phyloP scores from a whole-genome alignment of 2,888 invertebrate species.

The Agrochola lychnidis region DNA sequence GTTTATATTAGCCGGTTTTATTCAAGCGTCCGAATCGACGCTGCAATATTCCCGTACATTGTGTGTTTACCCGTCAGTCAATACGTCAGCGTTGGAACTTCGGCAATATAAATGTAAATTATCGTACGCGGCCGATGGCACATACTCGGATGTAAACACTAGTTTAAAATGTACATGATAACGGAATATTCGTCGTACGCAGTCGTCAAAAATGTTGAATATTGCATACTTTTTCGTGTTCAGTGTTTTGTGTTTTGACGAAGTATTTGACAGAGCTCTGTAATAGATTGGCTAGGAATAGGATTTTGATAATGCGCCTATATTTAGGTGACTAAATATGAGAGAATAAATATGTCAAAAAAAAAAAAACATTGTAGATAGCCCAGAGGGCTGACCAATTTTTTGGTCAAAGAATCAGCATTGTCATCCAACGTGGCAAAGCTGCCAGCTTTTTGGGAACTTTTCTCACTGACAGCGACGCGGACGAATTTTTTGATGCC shows the following conservation, averaged over 20 bases:
- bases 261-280: not conserved
- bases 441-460: no score
- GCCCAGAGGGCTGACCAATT: no score
- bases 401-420: no score
- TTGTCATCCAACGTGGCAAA: no score
- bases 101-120: constrained; percentile 70
- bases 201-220: constrained; percentile 24
- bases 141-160: constrained; percentile 26
- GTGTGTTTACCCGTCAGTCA: constrained; percentile 64
- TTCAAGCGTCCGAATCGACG: constrained; percentile 25
- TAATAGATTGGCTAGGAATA: not conserved
- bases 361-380: no score
- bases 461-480: no score
- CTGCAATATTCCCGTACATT: constrained; percentile 48
- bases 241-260: not conserved
- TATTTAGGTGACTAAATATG: no score
- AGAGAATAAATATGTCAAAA: not conserved
- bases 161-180: constrained; percentile 31
- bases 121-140: constrained; percentile 36
- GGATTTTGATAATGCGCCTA: not conserved
- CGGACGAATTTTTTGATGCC: no score
- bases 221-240: not conserved
- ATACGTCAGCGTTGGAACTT: constrained; percentile 60
- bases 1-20: constrained; percentile 33
- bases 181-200: not conserved